Evolutionary conservation across 1,140 invertebrate genomes (phyloP), one percentile per base, ranked within the genome.

Genomic region (Sycophaga agraensis): DNA sequence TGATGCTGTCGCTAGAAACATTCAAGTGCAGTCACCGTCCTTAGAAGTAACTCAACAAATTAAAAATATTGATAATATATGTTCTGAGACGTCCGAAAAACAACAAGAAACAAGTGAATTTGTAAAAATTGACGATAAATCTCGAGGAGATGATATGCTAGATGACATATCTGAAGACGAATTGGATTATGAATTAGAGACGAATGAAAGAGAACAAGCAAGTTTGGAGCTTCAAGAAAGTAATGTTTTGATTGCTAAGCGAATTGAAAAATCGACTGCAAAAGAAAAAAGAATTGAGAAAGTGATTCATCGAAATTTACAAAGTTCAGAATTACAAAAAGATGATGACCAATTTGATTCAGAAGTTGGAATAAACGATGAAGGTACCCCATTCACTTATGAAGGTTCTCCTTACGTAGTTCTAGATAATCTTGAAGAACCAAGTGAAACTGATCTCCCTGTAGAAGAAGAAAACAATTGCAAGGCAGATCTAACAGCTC

Each of bases 401-500:
- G 53, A 26, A 37, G 61, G 61, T 26, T 63, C 61, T 3, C 21
- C 54, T 1, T 57, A 57, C 8, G 61, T 63, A 3, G 26, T 63
- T 16, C 19, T 63, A 35, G 61, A 63, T 37, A 55, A 62, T 34
- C 22, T 63, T 4, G 54, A 51, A 43, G 61, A 63, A 21, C 17
- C 21, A 5, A 2, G 11, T 16, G 62, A 64, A 48, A 48, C 8
- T 14, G 56, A 59, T 8, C 0, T 16, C 31, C 12, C 11, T 2
- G 12, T 6, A 34, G 62, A 64, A 16, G 60, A 46, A 21, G 50
- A 54, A 6, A 51, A 16, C 9, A 17, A 6, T 12, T 14, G 21
- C 12, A 63, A 63, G 46, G 59, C 40, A 14, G 53, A 63, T 43
- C 21, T 22, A 2, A 54, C 16, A 11, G n/a, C n/a, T 11, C 61